Base-by-base conservation (phyloP, 2,113 vertebrate genomes). In the Carollia perspicillata region DNA sequence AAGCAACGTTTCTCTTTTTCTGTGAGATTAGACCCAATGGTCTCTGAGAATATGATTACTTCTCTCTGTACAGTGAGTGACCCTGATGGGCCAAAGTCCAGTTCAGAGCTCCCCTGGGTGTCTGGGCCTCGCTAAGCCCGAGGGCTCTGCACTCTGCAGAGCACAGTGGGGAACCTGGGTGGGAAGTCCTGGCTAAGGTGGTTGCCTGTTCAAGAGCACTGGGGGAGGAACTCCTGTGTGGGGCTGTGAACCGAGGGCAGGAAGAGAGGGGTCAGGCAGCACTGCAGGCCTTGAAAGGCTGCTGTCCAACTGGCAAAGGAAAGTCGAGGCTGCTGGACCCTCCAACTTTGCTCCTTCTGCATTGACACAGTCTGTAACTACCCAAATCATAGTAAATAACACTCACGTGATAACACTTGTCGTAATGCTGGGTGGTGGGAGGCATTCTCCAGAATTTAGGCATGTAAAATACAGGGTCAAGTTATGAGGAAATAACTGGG, bases 101-200 rank as follows among this genome's bases (percentile, higher is more conserved):
- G 60, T 51, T 84, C 40, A 30, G 12, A 77, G 65, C 1, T 20
- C 51, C 51, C 30, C 40, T 47, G 37, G 23, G 22, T 8, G 9
- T 42, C 10, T n/a, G 18, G 58, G 35, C 23, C 23, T n/a, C 2
- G 40, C 20, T 14, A 16, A 55, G 51, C 40, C 58, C 4, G 28
- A 63, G 60, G 2, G 2, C 23, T 44, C 51, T 55, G 17, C 3
- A 10, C 37, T 72, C 37, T 23, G 5, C 0, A 23, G 6, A 20
- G 55, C 49, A 42, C 28, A 1, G 22, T 9, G 28, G 40, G 74
- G 49, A 86, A 30, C n/a, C 58, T 66, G 33, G 37, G 11, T n/a
- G 37, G 49, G 53, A 55, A 40, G 28, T 17, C 9, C 47, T 63
- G 17, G 58, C 75, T 42, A 18, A 55, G 33, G 63, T 5, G 0